Percentiles rank a stretch among this genome's conserved stretches.
phyloP scores from a whole-genome alignment of 2,113 vertebrate genomes.

The Megaptera novaeangliae region DNA sequence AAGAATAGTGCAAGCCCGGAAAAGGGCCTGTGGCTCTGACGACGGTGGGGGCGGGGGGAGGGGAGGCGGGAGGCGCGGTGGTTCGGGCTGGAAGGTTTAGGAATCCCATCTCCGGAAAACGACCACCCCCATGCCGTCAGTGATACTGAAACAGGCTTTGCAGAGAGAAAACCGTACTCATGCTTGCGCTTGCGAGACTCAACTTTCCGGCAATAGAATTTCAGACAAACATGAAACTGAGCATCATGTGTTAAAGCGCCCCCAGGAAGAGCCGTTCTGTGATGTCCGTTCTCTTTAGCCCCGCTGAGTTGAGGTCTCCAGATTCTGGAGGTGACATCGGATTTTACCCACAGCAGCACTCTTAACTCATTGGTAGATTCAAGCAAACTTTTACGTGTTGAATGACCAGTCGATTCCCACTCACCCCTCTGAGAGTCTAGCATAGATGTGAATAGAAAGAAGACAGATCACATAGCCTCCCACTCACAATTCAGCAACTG shows the following conservation, averaged over 20 bases:
- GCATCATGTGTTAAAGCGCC: not conserved
- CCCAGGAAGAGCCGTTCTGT: not conserved
- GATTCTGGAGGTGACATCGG: not conserved
- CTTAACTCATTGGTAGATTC: not conserved
- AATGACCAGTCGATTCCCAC: not conserved
- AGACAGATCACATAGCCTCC: not conserved
- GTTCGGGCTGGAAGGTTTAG: not conserved
- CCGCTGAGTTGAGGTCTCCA: not conserved
- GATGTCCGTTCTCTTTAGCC: not conserved
- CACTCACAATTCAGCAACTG: not conserved
- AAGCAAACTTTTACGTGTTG: not conserved
- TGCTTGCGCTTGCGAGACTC: not conserved
- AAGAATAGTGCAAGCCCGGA: not conserved
- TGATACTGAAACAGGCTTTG: not conserved
- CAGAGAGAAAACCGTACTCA: not conserved
- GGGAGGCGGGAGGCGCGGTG: fast-evolving
- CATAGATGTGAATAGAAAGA: not conserved
- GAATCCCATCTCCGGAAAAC: not conserved
- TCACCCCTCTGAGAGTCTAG: not conserved
- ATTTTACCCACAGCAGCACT: not conserved
- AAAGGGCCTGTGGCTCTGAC: not conserved
- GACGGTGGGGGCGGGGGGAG: fast-evolving
- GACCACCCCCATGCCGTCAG: not conserved
- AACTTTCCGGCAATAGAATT: not conserved
- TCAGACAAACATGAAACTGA: not conserved